Percentiles rank a stretch among this genome's conserved stretches.
phyloP scores from a whole-genome alignment of 2,113 vertebrate species.

The Hyla sarda region DNA sequence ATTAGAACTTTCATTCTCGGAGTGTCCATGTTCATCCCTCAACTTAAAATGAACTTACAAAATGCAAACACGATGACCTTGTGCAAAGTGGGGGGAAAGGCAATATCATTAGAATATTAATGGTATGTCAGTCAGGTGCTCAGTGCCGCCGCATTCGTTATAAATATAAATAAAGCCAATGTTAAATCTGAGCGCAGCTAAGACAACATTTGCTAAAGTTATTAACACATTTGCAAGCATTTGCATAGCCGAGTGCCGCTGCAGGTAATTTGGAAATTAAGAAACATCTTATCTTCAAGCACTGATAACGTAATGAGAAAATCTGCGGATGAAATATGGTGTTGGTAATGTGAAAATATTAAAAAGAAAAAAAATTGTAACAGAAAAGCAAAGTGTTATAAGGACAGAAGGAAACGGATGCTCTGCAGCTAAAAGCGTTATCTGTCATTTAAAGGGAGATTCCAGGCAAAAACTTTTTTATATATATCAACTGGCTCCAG shows the following conservation, averaged over 20 bases:
- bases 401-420: too few relatives aligned
- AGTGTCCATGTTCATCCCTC: slow-evolving; percentile 57
- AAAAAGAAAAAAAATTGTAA: background rate
- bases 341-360: background rate
- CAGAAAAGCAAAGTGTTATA: background rate
- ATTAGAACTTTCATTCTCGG: slow-evolving; percentile 56
- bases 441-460: too few relatives aligned
- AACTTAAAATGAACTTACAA: slow-evolving; percentile 52
- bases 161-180: slow-evolving; percentile 33
- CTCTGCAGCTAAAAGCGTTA: too few relatives aligned
- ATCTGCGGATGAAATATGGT: background rate
- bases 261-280: background rate
- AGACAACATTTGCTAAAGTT: slow-evolving; percentile 42
- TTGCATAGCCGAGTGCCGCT: background rate
- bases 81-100: slow-evolving; percentile 17
- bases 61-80: slow-evolving; percentile 56
- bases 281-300: background rate
- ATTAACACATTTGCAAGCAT: slow-evolving; percentile 30
- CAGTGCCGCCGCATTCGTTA: slow-evolving; percentile 28
- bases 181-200: slow-evolving; percentile 10
- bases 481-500: too few relatives aligned
- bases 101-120: slow-evolving; percentile 48
- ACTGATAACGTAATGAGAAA: background rate
- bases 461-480: too few relatives aligned
- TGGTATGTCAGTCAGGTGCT: background rate